Percentiles rank a stretch among this genome's conserved stretches.
Conservation (phyloP, 2,888 invertebrate species). For the Tupiocoris notatus region DNA sequence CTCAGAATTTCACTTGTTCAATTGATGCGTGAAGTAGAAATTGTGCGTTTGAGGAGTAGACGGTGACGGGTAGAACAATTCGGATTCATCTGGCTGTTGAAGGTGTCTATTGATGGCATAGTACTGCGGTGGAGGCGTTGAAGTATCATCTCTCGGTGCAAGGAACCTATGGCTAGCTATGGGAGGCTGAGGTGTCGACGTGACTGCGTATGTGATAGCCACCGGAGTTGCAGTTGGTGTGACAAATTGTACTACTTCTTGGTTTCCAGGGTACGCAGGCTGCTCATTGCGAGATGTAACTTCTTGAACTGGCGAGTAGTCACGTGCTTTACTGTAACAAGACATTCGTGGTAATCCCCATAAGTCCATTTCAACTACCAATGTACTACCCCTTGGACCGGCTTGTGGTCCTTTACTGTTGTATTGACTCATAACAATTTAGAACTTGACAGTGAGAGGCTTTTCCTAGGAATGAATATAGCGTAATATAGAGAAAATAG, state of each 20-base stretch:
- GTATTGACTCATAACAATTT: no score
- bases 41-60: constrained; percentile 7
- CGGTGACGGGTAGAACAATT: constrained; percentile 27
- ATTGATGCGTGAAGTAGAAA: constrained; percentile 25
- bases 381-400: no score
- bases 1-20: no score
- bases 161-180: not conserved
- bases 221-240: constrained; percentile 9
- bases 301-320: constrained; percentile 44
- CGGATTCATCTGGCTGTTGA: not conserved
- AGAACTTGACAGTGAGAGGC: no score
- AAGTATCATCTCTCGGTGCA: not conserved
- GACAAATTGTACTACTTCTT: constrained; percentile 1
- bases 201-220: constrained; percentile 12
- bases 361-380: no score
- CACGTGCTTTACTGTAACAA: not conserved
- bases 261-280: constrained; percentile 25
- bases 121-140: constrained; percentile 19
- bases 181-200: constrained; percentile 16
- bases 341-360: no score
- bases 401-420: no score
- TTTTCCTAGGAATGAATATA: no score
- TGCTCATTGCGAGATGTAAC: constrained; percentile 55
- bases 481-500: no score
- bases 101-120: constrained; percentile 12